Evolutionary conservation across 1,140 invertebrate genomes (phyloP).

Genomic region (Varroa destructor): DNA sequence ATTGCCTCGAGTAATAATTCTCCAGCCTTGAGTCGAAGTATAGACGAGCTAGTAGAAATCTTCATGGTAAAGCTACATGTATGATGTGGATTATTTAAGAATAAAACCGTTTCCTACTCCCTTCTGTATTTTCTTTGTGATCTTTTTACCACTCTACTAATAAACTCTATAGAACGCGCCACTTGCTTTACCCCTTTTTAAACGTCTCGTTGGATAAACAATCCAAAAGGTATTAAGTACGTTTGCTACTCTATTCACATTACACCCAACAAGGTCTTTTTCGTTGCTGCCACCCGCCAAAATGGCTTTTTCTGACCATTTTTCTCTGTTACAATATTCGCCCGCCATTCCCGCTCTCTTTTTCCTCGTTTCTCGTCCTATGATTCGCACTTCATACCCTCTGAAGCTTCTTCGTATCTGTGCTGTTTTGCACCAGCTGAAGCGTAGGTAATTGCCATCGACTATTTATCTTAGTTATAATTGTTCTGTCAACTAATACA

Average conservation of each 20-base stretch:
- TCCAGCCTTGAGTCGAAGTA: too few species aligned
- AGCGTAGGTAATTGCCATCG: constrained; percentile 24
- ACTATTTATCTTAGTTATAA: constrained; percentile 28
- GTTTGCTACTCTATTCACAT: constrained; percentile 26
- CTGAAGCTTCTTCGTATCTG: too few species aligned
- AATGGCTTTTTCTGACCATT: too few species aligned
- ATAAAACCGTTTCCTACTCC: not conserved
- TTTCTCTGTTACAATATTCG: too few species aligned
- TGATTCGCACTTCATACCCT: too few species aligned
- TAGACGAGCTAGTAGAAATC: too few species aligned
- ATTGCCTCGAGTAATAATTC: too few species aligned
- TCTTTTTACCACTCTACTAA: not conserved
- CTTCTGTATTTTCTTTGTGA: not conserved
- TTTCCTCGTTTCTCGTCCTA: too few species aligned
- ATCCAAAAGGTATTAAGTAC: constrained; percentile 28
- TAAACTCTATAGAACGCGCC: too few species aligned
- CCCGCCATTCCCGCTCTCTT: too few species aligned
- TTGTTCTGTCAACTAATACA: constrained; percentile 13
- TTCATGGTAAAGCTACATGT: not conserved
- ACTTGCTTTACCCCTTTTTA: too few species aligned
- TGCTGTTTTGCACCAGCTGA: too few species aligned
- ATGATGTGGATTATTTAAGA: not conserved
- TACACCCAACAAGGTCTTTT: constrained; percentile 3
- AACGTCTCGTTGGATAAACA: constrained; percentile 3
- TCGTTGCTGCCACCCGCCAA: not conserved